Percentiles rank a stretch among this genome's conserved stretches.
Evolutionary conservation across 2,888 invertebrate genomes (phyloP).

Genomic region (Pyrrhia umbra): DNA sequence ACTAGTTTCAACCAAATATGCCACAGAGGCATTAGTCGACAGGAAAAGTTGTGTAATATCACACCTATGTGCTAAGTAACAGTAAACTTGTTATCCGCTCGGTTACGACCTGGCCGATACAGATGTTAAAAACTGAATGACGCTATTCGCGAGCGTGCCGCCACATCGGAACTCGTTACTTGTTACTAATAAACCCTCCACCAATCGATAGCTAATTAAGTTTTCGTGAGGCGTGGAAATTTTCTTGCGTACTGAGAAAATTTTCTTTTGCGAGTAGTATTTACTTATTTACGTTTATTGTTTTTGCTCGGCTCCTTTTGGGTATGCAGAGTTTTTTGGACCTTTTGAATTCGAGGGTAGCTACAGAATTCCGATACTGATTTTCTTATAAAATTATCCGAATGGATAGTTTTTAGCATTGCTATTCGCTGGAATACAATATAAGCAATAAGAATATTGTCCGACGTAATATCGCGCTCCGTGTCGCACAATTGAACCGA

Average conservation of each 20-base stretch:
- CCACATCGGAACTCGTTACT: slow-evolving; percentile 47
- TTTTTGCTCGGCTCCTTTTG: slow-evolving; percentile 4
- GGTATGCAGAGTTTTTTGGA: slow-evolving; percentile 1
- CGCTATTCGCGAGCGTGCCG: slow-evolving; percentile 50
- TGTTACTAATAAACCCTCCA: slow-evolving; percentile 33
- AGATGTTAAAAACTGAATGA: slow-evolving; percentile 66
- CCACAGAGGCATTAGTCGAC: slow-evolving; percentile 65
- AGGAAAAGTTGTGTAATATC: slow-evolving; percentile 81
- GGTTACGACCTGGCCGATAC: slow-evolving; percentile 62
- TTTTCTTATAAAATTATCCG: slow-evolving; percentile 15
- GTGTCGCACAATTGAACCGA: slow-evolving; percentile 69
- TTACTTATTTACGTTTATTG: slow-evolving; percentile 33
- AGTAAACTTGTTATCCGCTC: slow-evolving; percentile 67
- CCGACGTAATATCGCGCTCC: slow-evolving; percentile 42
- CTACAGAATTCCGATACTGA: slow-evolving; percentile 3
- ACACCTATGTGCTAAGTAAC: slow-evolving; percentile 81
- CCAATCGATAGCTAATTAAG: slow-evolving; percentile 57
- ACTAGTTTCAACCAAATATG: slow-evolving; percentile 61
- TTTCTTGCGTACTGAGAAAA: slow-evolving; percentile 30
- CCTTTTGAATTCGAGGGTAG: background rate
- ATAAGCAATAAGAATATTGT: slow-evolving; percentile 47
- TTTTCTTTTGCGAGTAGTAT: slow-evolving; percentile 26
- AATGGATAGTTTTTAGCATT: slow-evolving; percentile 26
- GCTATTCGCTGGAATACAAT: slow-evolving; percentile 26
- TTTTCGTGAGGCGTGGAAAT: slow-evolving; percentile 42